Evolutionary conservation across 1,140 invertebrate species (phyloP), one percentile per base, ranked within the genome.

Genomic region (Grapholita molesta): DNA sequence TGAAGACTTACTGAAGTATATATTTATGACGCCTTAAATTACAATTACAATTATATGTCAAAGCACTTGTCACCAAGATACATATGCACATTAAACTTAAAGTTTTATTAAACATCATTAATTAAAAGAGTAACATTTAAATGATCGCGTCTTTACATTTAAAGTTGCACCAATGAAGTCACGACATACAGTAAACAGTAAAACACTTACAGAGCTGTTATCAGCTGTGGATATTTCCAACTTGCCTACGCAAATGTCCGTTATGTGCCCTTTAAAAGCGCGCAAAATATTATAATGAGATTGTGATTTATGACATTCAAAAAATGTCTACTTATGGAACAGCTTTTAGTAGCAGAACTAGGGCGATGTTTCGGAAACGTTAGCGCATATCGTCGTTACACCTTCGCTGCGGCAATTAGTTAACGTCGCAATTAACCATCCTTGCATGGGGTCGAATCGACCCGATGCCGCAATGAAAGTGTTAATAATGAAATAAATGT

Each of bases 91-190:
- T n/a, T 28, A 61, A 61, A 32, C 6, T 28, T 30, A 61, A 30
- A 28, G 28, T 32, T 61, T 61, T 61, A 61, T 28, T 32, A 61
- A 61, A 61, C 55, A 61, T 61, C 15, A 61, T 28, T 61, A 28
- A 30, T 23, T 15, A 48, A n/a, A 28, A 28, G n/a, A 52, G 5
- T 28, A 28, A 15, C n/a, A 61, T 61, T 32, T 61, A 15, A 4
- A 28, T 28, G 15, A 61, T 28, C 25, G 30, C 21, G 24, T 30
- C 25, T 61, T 28, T 28, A 61, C 24, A 4, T 30, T 61, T 8
- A 30, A 2, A 15, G 25, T 61, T 18, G 24, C 1, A 21, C 12
- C 12, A 57, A 57, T 61, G 55, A 61, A 30, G 24, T 28, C 42
- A 48, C 18, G 42, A 48, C n/a, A n/a, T 48, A 18, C 18, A 7